phyloP scores from a whole-genome alignment of 2,888 invertebrate species.

The Diadromus collaris region DNA sequence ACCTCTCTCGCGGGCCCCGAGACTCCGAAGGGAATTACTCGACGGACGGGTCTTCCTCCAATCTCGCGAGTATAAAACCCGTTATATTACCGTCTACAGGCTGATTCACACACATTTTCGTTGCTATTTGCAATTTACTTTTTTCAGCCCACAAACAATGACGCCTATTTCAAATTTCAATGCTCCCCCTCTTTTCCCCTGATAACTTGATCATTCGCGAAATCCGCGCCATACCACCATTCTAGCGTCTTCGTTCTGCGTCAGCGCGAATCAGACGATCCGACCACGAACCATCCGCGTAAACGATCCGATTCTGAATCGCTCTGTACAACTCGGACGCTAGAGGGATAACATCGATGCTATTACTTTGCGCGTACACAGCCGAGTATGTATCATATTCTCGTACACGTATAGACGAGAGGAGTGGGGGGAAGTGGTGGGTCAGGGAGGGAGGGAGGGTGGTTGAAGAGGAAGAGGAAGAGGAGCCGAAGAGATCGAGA shows the following conservation, averaged over 20 bases:
- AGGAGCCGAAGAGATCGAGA: conserved; percentile 18
- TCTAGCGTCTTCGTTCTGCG: not conserved
- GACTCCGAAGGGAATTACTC: conserved; percentile 29
- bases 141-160: not conserved
- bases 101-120: conserved; percentile 2
- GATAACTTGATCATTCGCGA: not conserved
- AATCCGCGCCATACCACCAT: not conserved
- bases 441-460: too few relatives aligned
- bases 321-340: conserved; percentile 10
- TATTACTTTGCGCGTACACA: conserved; percentile 24
- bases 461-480: not conserved
- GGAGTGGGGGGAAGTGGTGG: too few relatives aligned
- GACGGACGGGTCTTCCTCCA: conserved; percentile 39
- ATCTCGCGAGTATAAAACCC: conserved; percentile 38
- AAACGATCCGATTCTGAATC: conserved; percentile 33
- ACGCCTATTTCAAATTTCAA: not conserved
- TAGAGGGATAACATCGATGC: conserved; percentile 29
- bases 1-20: conserved; percentile 8
- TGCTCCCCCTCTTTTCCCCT: not conserved
- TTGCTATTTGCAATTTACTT: conserved; percentile 6
- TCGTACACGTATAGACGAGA: not conserved
- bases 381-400: conserved; percentile 26
- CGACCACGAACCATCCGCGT: not conserved
- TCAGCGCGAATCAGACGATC: not conserved
- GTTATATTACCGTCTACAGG: conserved; percentile 35